These are phyloP conservation scores for Caerostris extrusa DNA, from an alignment of 1,140 invertebrate species.

Conservation along the genomic window DNA sequence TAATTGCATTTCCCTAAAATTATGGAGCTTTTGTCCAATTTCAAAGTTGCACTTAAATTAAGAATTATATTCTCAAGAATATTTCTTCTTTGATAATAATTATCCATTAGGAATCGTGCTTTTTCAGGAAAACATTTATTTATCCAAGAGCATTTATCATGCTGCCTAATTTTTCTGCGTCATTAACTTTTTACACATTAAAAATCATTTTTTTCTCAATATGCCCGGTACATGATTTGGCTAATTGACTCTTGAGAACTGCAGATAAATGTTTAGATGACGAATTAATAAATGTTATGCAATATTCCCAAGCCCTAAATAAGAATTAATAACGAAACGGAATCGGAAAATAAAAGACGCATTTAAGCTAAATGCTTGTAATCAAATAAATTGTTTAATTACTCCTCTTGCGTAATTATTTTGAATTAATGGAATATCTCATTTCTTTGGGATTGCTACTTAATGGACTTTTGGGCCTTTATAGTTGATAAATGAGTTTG, in stretches of 20 bases:
- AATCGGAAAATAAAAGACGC: background rate
- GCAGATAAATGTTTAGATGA: background rate
- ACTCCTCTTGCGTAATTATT: background rate
- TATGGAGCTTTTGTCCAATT: too few species aligned
- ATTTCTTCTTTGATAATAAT: background rate
- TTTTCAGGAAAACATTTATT: too few species aligned
- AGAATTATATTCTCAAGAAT: background rate
- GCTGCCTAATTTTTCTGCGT: background rate
- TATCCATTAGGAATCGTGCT: background rate
- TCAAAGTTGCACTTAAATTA: too few species aligned
- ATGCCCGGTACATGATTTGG: background rate
- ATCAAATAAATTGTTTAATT: background rate
- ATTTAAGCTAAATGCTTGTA: background rate
- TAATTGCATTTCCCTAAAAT: too few species aligned
- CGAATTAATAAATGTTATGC: background rate
- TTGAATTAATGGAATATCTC: background rate
- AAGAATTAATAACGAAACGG: background rate
- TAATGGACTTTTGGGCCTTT: background rate
- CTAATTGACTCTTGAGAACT: background rate
- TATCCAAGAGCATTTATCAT: background rate
- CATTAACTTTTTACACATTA: background rate
- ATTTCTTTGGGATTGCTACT: background rate
- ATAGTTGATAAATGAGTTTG: background rate
- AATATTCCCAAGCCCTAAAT: background rate
- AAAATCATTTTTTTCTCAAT: background rate